Conservation (phyloP, 2,113 vertebrate genomes). For the Campylorhamphus procurvoides region DNA sequence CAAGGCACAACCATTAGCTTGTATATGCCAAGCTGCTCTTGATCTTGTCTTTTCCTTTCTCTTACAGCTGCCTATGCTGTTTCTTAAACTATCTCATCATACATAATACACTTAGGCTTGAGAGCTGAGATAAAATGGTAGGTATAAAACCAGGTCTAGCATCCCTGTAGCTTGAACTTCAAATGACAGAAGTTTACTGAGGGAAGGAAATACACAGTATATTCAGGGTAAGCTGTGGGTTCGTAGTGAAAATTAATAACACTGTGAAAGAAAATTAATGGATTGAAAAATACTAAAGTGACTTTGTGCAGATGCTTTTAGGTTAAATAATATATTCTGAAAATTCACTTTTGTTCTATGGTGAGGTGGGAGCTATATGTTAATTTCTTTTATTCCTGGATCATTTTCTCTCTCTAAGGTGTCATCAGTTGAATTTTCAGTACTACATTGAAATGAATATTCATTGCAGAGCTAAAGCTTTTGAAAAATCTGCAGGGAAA, state of each 20-base stretch:
- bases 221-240: not conserved
- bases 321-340: slow-evolving; percentile 34
- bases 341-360: slow-evolving; percentile 48
- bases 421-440: slow-evolving; percentile 43
- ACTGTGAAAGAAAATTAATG: not conserved
- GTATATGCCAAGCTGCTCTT: not conserved
- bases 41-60: not conserved
- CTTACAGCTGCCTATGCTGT: not conserved
- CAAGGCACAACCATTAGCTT: not conserved
- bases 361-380: slow-evolving; percentile 57
- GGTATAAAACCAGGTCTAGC: not conserved
- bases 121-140: not conserved
- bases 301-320: slow-evolving; percentile 8
- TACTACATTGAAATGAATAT: slow-evolving; percentile 54
- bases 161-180: not conserved
- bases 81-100: not conserved
- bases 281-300: not conserved
- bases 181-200: not conserved
- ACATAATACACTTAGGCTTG: rapidly evolving
- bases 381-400: slow-evolving; percentile 68
- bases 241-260: not conserved
- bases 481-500: slow-evolving; percentile 6
- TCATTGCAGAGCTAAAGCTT: slow-evolving; percentile 21
- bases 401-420: slow-evolving; percentile 38
- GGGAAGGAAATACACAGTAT: not conserved